Percentiles rank a stretch among this genome's conserved stretches.
Evolutionary conservation across 2,888 invertebrate genomes (phyloP).

Genomic region (Shargacucullia verbasci): DNA sequence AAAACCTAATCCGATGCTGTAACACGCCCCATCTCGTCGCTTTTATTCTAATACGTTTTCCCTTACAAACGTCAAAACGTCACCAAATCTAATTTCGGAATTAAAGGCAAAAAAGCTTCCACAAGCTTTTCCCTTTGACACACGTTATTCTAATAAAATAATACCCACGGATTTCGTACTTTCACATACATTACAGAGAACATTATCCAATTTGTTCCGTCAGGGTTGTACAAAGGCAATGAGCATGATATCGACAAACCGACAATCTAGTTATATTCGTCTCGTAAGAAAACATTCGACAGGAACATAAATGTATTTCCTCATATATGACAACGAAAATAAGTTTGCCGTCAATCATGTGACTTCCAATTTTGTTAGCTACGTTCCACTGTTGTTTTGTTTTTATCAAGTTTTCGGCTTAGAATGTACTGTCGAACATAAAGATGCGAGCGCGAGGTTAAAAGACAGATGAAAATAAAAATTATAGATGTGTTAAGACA

Average conservation of each 20-base stretch:
- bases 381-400: constrained; percentile 24
- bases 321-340: constrained; percentile 39
- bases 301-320: constrained; percentile 42
- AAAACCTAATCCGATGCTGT: no score
- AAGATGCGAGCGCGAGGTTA: no score
- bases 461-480: no score
- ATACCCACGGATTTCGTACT: constrained; percentile 32
- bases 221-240: constrained; percentile 71
- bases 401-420: constrained; percentile 30
- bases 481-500: no score
- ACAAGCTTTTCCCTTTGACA: constrained; percentile 35
- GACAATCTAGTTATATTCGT: constrained; percentile 60
- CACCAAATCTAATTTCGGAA: constrained; percentile 34
- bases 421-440: no score
- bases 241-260: constrained; percentile 73
- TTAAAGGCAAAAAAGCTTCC: constrained; percentile 13
- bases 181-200: constrained; percentile 48
- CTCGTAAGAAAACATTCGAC: constrained; percentile 42
- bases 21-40: no score
- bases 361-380: constrained; percentile 45
- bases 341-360: constrained; percentile 50
- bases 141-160: constrained; percentile 52
- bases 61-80: constrained; percentile 11
- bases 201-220: constrained; percentile 75
- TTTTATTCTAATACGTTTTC: background rate